Evolutionary conservation across 2,888 invertebrate genomes (phyloP), one percentile per base, ranked within the genome.

Genomic region (Iphiclides podalirius): DNA sequence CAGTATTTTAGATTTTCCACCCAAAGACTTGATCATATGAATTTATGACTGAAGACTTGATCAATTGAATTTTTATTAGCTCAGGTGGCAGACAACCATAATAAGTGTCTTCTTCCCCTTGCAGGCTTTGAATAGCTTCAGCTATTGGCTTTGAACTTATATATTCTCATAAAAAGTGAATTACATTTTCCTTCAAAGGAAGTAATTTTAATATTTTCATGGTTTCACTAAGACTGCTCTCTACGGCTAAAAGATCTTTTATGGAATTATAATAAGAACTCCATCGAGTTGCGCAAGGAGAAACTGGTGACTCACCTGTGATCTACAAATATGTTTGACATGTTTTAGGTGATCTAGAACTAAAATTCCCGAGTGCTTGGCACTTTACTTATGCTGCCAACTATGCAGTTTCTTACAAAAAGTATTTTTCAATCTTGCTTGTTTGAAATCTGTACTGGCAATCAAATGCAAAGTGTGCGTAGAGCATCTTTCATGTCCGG

Each of bases 381-480:
- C 57, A 58, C 47, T 54, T 58, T 40, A 42, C 34, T 44, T 53
- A 36, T 1, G 58, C 57, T 35, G 50, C 20, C n/a, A n/a, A 35
- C 58, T 55, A 58, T 58, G 38, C 11, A 53, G 11, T 56, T 60
- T 57, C 44, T 44, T 42, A 39, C 57, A 60, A 26, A 41, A 52
- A 16, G 17, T 54, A 56, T 47, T 57, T 52, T 57, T 46, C 4
- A 12, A 14, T 54, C 52, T 58, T 6, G 52, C 55, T 46, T 55
- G 34, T 36, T 54, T 39, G 28, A 58, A 42, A 12, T 57, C 54
- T 16, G 33, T 38, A 41, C 37, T 14, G 13, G 58, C 37, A 39
- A 56, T 55, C 47, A 58, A 34, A 43, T 60, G 55, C 51, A 60
- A 60, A 34, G 57, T 58, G 42, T 58, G 58, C 34, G 55, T 55